A percentile compares a stretch with the other conserved stretches of the same genome.
Evolutionary conservation across 2,888 invertebrate genomes (phyloP).

Genomic region (Ypsolopha sequella): DNA sequence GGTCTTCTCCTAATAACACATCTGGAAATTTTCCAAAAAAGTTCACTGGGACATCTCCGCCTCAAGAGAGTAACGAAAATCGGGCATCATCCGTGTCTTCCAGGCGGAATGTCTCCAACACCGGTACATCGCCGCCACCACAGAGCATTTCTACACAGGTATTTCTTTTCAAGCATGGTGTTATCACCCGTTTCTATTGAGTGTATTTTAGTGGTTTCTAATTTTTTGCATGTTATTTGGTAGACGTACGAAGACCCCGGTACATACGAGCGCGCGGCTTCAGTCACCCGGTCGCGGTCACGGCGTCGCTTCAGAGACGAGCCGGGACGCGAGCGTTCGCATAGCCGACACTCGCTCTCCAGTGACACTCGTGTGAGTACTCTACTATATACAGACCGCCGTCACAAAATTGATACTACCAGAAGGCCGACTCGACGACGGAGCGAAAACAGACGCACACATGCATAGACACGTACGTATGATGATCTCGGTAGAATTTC

Average conservation of each 20-base stretch:
- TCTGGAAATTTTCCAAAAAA: constrained; percentile 36
- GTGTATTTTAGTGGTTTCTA: neutral
- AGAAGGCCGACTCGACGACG: too few relatives aligned
- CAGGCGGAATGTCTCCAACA: constrained; percentile 62
- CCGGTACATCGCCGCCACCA: constrained; percentile 88
- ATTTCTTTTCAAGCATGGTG: constrained; percentile 8
- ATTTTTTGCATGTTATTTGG: neutral
- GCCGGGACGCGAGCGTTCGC: constrained; percentile 68
- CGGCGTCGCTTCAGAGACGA: constrained; percentile 48
- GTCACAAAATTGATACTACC: too few relatives aligned
- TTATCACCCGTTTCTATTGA: neutral
- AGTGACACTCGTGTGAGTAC: constrained; percentile 74
- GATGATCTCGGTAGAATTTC: too few relatives aligned
- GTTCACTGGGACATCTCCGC: constrained; percentile 66
- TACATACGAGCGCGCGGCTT: constrained; percentile 40
- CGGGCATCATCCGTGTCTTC: constrained; percentile 20
- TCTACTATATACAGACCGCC: too few relatives aligned
- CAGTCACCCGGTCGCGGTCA: constrained; percentile 38
- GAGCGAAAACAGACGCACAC: too few relatives aligned
- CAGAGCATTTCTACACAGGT: constrained; percentile 91
- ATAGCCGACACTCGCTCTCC: constrained; percentile 75
- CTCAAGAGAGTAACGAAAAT: constrained; percentile 22
- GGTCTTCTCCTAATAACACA: constrained; percentile 7
- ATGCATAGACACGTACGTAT: too few relatives aligned
- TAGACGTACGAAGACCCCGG: constrained; percentile 63